Evolutionary conservation across 2,797 vertebrate genomes (phyloP), one percentile per base, ranked within the genome.

Genomic region (Falco berigora): DNA sequence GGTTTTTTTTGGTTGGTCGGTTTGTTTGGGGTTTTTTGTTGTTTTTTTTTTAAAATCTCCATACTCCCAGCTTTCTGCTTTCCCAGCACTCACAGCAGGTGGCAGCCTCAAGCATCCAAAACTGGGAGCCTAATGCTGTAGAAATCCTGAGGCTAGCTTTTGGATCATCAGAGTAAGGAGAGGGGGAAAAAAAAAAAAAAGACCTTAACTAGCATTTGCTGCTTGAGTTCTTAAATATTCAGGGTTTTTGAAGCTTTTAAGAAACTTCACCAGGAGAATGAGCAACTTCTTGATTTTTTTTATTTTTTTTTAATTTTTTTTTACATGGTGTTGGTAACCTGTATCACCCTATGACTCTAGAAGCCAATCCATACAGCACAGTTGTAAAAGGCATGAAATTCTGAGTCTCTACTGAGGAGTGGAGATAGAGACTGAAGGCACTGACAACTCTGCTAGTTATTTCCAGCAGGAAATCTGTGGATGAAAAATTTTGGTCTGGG

Each of bases 71-170:
- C 23, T 47, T 71, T 52, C 36, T 73, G 61, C 74, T 85, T 90
- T 71, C 71, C 50, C 38, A 42, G 2, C 86, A 44, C 63, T 69
- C 56, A 10, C 86, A 89, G 91, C 86, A 92, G 91, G 88, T 95
- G 92, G 90, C 93, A 94, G 92, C 52, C 80, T 92, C 63, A 46
- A 64, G 68, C 75, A 22, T 12, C 42, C 44, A 15, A 6, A 53
- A 19, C 30, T 9, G 6, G 53, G 40, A 92, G 61, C 56, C 8
- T 21, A 4, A 28, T 6, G 16, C 52, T 2, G 1, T 44, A 6
- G 17, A 30, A 80, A 61, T 83, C 21, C 12, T 8, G 14, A 89
- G 28, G n/a, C 27, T 42, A 27, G 27, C 13, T 44, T 34, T 55
- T 28, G 30, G 23, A 14, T 34, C 9, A 1, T 15, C 4, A 18